Evolutionary conservation across 2,113 vertebrate species (phyloP).

Genomic region (Cavia aperea): DNA sequence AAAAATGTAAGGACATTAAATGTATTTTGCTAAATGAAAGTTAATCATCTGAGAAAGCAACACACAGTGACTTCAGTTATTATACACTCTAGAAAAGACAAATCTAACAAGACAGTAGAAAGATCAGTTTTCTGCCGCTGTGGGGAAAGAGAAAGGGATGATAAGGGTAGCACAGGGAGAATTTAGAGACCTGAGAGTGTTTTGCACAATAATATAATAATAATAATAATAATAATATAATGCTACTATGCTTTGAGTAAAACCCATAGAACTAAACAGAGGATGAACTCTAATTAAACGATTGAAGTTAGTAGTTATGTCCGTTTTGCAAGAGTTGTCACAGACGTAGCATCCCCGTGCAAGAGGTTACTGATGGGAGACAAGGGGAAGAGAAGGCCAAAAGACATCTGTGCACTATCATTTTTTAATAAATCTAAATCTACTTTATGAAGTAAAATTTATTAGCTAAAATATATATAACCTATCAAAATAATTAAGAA

Average conservation of each 20-base stretch:
- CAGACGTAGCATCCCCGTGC: not conserved
- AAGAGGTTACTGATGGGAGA: not conserved
- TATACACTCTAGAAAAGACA: not conserved
- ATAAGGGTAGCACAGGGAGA: fast-evolving
- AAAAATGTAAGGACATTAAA: not conserved
- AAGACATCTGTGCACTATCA: not conserved
- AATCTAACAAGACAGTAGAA: not conserved
- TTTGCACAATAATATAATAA: not conserved
- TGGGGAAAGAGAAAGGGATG: not conserved
- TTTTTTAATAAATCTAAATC: not conserved
- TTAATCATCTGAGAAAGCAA: not conserved
- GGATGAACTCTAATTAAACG: no score
- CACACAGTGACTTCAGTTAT: not conserved
- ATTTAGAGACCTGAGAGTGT: not conserved
- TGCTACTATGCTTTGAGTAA: not conserved
- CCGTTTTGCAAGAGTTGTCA: not conserved
- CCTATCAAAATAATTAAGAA: not conserved
- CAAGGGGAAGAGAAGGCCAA: not conserved
- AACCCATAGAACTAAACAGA: not conserved
- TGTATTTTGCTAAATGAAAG: not conserved
- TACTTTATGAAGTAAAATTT: not conserved
- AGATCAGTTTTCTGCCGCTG: no score
- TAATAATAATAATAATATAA: no score
- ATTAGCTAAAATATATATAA: not conserved
- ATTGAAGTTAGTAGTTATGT: not conserved